Evolutionary conservation across 2,797 vertebrate genomes (phyloP), one percentile per base, ranked within the genome.

Genomic region (Melanotaenia pygmaea): DNA sequence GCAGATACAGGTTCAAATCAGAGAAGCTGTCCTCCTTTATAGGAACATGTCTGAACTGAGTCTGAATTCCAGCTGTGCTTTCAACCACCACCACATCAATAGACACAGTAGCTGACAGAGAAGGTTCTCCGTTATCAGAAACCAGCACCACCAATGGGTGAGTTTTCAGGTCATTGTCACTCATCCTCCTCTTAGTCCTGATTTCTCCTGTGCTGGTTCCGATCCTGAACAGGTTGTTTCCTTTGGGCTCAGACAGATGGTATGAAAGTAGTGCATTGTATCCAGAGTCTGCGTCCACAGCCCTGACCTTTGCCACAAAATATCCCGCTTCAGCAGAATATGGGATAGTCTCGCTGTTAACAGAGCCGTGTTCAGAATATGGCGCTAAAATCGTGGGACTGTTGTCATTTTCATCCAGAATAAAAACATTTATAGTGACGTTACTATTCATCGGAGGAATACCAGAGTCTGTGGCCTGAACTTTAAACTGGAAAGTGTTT

Each of bases 401-500:
- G 35, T 60, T 60, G 22, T 60, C 59, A 26, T 45, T 69, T 38
- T 69, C 67, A 69, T 69, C 66, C 43, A 45, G 18, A 20, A 45
- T 45, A 20, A 45, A 45, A 2, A 20, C 16, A 5, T 45, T 45
- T 3, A 43, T 14, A 3, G 40, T 43, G 3, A 5, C 40, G 4
- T 43, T 43, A 5, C 40, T 43, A 5, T 16, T 45, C 1, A 45
- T 16, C 1, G 43, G 43, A 18, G 43, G 43, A 20, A 14, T 4
- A 45, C 43, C 77, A 73, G 68, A 93, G 87, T 97, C 96, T 83
- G 91, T 94, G 74, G 96, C 96, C 81, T 95, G 93, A 64, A 86
- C 67, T 59, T 83, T 78, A 61, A 97, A 92, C n/a, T 94, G 94
- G 64, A 97, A 96, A 47, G 93, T 94, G 75, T 96, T 93, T 10